Evolutionary conservation across 1,140 invertebrate genomes (phyloP), one percentile per base, ranked within the genome.

Genomic region (Neuroterus valhalla): DNA sequence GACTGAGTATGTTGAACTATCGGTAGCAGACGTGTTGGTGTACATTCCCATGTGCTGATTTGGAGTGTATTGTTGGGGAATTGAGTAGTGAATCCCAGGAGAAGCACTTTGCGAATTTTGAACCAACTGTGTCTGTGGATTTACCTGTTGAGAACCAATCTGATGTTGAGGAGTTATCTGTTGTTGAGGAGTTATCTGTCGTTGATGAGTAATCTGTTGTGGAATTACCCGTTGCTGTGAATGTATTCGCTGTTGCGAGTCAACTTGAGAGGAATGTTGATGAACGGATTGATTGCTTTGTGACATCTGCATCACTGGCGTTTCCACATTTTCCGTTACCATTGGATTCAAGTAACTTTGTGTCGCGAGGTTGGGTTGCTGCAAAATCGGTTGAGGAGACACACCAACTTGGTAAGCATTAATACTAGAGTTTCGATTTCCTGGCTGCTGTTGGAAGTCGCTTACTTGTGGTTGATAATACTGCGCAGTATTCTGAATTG

Each of bases 171-270:
- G 3, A 26, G 26, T 26, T 21, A 26, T 21, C 11, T 62, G 52
- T 62, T 26, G 52, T 67, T 72, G 71, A 19, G 72, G 43, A 14
- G 17, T 66, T 2, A 70, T 21, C 14, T 52, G 21, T 31, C 17
- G 50, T 50, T 66, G 68, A 14, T 46, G 11, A 21, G 44, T 21
- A 42, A 62, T 2, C 12, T 48, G 74, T 48, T 82, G 76, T 26
- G 72, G 55, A 14, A 66, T 72, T 11, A 81, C 75, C 15, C 74
- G 78, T 19, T 81, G 81, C 38, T 23, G n/a, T 21, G 19, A 26
- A n/a, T 21, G 10, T 4, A 52, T 70, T 66, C 76, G 70, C n/a
- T 78, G 10, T 43, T 21, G 68, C 17, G 31, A 17, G 31, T 62
- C 55, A 62, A 38, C 55, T n/a, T 62, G 55, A 14, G 55, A 70